Base-by-base conservation (phyloP, 2,888 invertebrate species). In the Rhagonycha fulva region DNA sequence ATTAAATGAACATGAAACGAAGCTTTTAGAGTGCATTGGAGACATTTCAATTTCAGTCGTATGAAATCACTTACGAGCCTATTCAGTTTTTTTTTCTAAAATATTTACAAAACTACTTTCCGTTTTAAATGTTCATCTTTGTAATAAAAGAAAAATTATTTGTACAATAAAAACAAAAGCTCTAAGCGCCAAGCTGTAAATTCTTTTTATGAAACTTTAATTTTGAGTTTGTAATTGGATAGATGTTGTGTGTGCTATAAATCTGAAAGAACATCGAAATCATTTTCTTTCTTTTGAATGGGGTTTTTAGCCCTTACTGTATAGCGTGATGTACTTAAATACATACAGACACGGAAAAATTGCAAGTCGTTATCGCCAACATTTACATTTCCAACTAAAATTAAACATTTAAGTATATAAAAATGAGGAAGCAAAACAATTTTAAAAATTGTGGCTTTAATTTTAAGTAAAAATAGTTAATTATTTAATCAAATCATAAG, bases 371-470 rank as follows among this genome's bases (percentile, higher is more conserved):
- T 70, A 70, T 70, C 70, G 19, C 11, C 9, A 10, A 30, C 62
- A 70, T 70, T 70, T 70, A 70, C 62, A 70, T 62, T 70, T 62
- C 14, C 62, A 62, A 70, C 30, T 70, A 70, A 70, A 70, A 62
- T 70, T 70, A 70, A 62, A 70, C 14, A 47, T n/a, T 47, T 47
- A 47, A 47, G n/a, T n/a, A 47, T 47, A 47, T 47, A 47, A 47
- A 47, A 47, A 47, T 47, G 47, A 47, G n/a, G n/a, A 47, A n/a
- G 47, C 32, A 47, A 47, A 47, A 7, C 47, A 47, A 47, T 47
- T 47, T 47, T n/a, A 1, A 32, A 32, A 32, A 32, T 32, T 32
- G 5, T 12, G 12, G 12, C 12, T 32, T 5, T 32, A 47, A n/a
- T 47, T 47, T 47, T 47, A 47, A 47, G n/a, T 47, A n/a, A 4